Evolutionary conservation across 2,888 invertebrate genomes (phyloP).

Genomic region (Drymonia ruficornis): DNA sequence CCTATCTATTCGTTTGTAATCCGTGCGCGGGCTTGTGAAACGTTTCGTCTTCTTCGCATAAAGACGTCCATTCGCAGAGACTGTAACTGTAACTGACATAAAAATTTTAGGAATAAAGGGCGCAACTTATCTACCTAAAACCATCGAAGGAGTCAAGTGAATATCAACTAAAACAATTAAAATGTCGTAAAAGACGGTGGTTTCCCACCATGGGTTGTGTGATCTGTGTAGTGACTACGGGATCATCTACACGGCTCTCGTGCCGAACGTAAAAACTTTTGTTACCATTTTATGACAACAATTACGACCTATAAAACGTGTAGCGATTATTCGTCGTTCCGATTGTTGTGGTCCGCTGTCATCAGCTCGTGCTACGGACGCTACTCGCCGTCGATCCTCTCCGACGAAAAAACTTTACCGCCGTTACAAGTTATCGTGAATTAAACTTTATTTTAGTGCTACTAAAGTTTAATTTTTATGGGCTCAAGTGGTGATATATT

Average conservation of each 20-base stretch:
- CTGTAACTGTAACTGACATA: constrained; percentile 24
- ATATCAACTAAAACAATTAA: constrained; percentile 71
- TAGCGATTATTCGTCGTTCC: constrained; percentile 79
- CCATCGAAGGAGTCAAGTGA: constrained; percentile 52
- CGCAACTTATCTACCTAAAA: constrained; percentile 49
- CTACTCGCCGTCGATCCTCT: constrained; percentile 44
- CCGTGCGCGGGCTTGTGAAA: constrained; percentile 12
- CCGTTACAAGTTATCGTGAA: constrained; percentile 38
- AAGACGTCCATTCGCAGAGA: constrained; percentile 16
- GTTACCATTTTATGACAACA: constrained; percentile 84
- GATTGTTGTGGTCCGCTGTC: constrained; percentile 79
- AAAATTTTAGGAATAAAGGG: constrained; percentile 36
- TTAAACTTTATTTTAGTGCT: constrained; percentile 49
- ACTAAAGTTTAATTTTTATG: constrained; percentile 49
- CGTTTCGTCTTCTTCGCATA: constrained; percentile 16
- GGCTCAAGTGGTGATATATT: constrained; percentile 37
- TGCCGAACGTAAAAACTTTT: constrained; percentile 82
- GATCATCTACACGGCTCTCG: constrained; percentile 79
- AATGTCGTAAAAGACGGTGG: constrained; percentile 64
- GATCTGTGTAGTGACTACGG: constrained; percentile 69
- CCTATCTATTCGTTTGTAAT: constrained; percentile 31
- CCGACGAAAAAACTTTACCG: constrained; percentile 47
- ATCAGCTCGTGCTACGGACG: constrained; percentile 63
- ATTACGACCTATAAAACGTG: constrained; percentile 84
- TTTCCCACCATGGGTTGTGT: constrained; percentile 75